A percentile compares a stretch with the other conserved stretches of the same genome.
Evolutionary conservation across 2,113 vertebrate genomes (phyloP).

Genomic region (Aegotheles bennettii): DNA sequence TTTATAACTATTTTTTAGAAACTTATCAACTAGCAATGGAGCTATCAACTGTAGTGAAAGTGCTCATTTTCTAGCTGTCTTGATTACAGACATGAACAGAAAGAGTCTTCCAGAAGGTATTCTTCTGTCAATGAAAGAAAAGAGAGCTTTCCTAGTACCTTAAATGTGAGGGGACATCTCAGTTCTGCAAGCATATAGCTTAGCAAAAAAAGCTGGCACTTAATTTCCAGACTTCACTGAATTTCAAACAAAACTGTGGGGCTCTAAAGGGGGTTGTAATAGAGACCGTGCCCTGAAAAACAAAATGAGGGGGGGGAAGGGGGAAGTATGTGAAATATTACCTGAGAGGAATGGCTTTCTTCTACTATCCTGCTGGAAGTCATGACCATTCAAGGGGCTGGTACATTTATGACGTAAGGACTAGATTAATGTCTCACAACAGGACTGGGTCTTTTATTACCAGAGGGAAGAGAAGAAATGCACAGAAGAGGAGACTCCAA

Average conservation of each 20-base stretch:
- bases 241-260: background rate
- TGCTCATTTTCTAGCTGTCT: background rate
- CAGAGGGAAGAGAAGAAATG: background rate
- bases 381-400: background rate
- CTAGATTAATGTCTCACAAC: background rate
- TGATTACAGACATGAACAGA: background rate
- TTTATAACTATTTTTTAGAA: background rate
- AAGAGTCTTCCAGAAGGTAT: background rate
- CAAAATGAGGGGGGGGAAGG: rapidly evolving
- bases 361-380: background rate
- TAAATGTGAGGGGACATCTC: background rate
- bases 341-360: background rate
- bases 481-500: background rate
- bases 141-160: background rate
- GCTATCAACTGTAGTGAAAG: background rate
- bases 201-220: background rate
- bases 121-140: background rate
- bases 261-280: background rate
- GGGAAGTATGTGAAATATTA: background rate
- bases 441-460: background rate
- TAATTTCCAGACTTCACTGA: background rate
- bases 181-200: background rate
- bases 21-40: too few species aligned
- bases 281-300: background rate
- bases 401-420: background rate